Conservation (phyloP, 2,888 invertebrate genomes). For the Gisinianus flammeolus region DNA sequence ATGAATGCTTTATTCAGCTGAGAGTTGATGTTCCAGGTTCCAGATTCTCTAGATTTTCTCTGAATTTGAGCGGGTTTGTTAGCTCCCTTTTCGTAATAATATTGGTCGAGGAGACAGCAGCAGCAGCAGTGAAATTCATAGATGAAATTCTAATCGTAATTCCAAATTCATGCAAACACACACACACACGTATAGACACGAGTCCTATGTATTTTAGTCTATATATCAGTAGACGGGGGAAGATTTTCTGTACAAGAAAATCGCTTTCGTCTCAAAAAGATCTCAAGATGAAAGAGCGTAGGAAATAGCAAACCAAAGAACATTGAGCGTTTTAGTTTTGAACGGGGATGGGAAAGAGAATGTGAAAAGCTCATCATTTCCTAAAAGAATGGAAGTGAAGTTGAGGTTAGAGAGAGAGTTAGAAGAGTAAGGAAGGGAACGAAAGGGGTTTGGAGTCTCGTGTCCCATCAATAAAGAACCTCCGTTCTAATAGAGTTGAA, state of each 20-base stretch:
- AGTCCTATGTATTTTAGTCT: no score
- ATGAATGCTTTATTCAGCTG: slow-evolving; percentile 55
- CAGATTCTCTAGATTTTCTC: slow-evolving; percentile 8
- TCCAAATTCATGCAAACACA: not conserved
- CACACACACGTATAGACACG: no score
- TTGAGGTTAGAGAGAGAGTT: not conserved
- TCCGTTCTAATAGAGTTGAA: slow-evolving; percentile 14
- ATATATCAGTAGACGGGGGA: no score
- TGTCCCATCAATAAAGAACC: slow-evolving; percentile 30
- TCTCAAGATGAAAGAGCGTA: not conserved
- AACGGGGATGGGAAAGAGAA: not conserved
- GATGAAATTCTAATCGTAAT: not conserved
- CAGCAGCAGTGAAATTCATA: not conserved
- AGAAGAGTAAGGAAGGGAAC: no score
- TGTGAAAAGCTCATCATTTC: no score
- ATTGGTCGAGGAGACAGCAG: slow-evolving; percentile 6
- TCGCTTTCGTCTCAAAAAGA: no score
- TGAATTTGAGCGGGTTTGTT: not conserved
- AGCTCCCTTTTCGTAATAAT: not conserved
- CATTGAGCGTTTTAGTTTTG: no score
- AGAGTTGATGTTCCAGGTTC: slow-evolving; percentile 36
- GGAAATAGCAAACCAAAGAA: no score
- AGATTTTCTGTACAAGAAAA: no score
- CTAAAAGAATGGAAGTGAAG: not conserved
- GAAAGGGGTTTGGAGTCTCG: no score